Evolutionary conservation across 1,140 invertebrate genomes (phyloP).

Genomic region (Leptinotarsa lineolata): DNA sequence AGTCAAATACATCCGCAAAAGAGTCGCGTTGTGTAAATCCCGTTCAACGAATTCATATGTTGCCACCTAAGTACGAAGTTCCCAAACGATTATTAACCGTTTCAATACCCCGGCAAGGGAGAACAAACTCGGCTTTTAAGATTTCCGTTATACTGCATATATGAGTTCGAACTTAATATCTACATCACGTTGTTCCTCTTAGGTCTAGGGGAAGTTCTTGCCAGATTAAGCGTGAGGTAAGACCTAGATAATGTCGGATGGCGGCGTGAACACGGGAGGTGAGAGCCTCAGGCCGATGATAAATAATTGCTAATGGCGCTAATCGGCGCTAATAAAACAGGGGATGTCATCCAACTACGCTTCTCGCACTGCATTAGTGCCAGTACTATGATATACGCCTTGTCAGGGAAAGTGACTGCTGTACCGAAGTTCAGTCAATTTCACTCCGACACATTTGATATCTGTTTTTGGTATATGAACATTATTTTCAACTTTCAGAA

Average conservation of each 20-base stretch:
- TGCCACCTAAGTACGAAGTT: no score
- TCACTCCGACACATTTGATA: no score
- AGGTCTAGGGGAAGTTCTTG: constrained; percentile 21
- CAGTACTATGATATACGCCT: no score
- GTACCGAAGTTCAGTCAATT: no score
- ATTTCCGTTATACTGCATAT: background rate
- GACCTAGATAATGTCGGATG: constrained; percentile 37
- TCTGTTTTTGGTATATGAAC: no score
- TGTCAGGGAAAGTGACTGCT: no score
- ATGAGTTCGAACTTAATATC: constrained; percentile 34
- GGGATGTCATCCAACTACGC: constrained; percentile 24
- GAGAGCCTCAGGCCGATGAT: constrained; percentile 37
- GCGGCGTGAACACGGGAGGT: constrained; percentile 28
- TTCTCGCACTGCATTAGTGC: constrained; percentile 29
- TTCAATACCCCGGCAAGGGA: background rate
- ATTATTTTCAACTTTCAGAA: no score
- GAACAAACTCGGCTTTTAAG: background rate
- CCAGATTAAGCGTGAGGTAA: constrained; percentile 36
- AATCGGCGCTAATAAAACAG: constrained; percentile 39
- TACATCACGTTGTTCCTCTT: constrained; percentile 34
- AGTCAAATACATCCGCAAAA: no score
- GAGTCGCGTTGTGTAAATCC: no score
- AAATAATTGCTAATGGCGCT: constrained; percentile 40
- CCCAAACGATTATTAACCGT: no score
- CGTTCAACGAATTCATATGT: no score